Percentiles rank a stretch among this genome's conserved stretches.
Conservation (phyloP, 2,797 vertebrate species). For the Sorex maritimensis region DNA sequence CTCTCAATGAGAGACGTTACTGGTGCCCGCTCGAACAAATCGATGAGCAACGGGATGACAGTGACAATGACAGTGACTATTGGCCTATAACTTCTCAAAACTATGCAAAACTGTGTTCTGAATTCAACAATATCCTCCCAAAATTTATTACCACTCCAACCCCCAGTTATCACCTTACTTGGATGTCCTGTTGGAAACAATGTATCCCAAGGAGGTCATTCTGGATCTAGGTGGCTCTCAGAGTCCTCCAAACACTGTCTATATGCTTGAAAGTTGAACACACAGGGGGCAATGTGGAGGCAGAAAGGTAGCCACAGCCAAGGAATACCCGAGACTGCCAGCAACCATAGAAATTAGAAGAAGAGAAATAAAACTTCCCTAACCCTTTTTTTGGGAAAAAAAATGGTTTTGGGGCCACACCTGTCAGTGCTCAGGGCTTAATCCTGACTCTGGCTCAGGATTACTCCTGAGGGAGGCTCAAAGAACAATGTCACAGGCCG, state of each 20-base stretch:
- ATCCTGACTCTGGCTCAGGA: too few species aligned
- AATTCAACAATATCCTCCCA: not conserved
- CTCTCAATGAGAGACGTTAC: too few species aligned
- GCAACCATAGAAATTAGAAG: not conserved
- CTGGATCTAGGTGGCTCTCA: not conserved
- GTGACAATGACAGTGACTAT: too few species aligned
- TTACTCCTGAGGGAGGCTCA: too few species aligned
- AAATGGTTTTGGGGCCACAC: too few species aligned
- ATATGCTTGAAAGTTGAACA: not conserved
- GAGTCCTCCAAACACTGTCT: not conserved
- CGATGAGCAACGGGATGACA: too few species aligned
- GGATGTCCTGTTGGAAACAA: not conserved
- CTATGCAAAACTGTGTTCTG: not conserved
- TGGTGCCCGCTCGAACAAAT: too few species aligned
- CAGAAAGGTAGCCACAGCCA: not conserved
- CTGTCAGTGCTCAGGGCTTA: too few species aligned
- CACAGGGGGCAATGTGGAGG: not conserved
- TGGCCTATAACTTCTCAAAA: not conserved
- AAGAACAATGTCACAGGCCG: too few species aligned
- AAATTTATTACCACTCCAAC: not conserved
- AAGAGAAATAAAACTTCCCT: not conserved
- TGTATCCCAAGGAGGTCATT: not conserved
- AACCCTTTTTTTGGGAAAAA: too few species aligned
- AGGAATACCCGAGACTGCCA: not conserved
- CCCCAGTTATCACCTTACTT: constrained; percentile 5